phyloP scores from a whole-genome alignment of 2,113 vertebrate genomes.

The Aramus guarauna region DNA sequence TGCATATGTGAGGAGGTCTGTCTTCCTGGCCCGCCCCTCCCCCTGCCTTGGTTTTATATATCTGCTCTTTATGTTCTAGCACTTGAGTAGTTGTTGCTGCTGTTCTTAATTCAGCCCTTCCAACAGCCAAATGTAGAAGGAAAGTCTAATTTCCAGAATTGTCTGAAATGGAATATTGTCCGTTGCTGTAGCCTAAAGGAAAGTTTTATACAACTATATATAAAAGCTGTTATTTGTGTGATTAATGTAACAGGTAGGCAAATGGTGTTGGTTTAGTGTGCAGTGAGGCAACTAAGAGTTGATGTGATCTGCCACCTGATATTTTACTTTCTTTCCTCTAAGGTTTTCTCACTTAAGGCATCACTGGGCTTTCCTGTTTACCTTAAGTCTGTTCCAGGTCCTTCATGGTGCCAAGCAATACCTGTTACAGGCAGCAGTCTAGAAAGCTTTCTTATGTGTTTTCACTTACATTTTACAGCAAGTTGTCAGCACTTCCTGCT shows the following conservation, averaged over 20 bases:
- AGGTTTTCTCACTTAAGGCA: not conserved
- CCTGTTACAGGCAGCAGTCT: not conserved
- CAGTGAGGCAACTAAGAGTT: not conserved
- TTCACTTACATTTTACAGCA: not conserved
- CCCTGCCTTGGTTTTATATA: not conserved
- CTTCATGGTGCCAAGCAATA: not conserved
- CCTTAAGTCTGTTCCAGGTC: not conserved
- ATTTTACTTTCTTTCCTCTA: not conserved
- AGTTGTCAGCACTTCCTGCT: not conserved
- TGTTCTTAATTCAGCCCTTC: not conserved
- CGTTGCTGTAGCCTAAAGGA: not conserved
- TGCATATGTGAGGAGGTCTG: not conserved
- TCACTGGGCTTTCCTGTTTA: not conserved
- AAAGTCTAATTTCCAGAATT: not conserved
- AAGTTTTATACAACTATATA: not conserved
- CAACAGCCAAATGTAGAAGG: not conserved
- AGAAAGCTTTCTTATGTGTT: not conserved
- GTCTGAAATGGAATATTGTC: not conserved
- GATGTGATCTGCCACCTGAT: not conserved
- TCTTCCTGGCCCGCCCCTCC: no score
- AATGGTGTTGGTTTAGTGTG: not conserved
- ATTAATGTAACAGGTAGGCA: not conserved
- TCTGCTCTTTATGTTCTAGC: not conserved
- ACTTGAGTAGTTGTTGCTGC: not conserved
- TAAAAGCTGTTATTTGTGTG: not conserved